Evolutionary conservation across 2,113 vertebrate genomes (phyloP).

Genomic region (Grallaria varia): DNA sequence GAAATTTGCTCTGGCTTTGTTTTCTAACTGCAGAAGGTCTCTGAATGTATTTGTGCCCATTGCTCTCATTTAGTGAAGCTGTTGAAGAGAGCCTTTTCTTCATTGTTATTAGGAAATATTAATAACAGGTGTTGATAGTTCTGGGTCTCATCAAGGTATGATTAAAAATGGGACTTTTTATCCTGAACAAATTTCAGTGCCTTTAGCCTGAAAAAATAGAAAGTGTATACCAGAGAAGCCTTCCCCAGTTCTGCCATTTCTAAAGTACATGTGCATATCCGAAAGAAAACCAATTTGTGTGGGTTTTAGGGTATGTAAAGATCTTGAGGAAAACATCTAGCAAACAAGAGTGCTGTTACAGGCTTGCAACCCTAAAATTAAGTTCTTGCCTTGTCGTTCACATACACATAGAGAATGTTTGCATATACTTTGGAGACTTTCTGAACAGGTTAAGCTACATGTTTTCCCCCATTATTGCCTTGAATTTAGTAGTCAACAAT

Average conservation of each 20-base stretch:
- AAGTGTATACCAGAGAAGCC: neutral
- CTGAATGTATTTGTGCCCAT: neutral
- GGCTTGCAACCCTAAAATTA: neutral
- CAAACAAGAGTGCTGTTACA: neutral
- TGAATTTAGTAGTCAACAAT: neutral
- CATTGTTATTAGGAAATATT: neutral
- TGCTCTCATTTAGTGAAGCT: neutral
- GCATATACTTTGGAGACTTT: neutral
- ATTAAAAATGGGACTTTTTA: neutral
- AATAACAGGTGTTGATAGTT: neutral
- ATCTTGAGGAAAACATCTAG: neutral
- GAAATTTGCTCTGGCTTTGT: neutral
- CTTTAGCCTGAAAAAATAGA: neutral
- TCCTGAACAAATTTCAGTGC: neutral
- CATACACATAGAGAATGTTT: neutral
- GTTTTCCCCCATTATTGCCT: neutral
- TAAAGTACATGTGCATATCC: fast-evolving
- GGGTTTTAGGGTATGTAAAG: neutral
- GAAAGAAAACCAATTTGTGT: neutral
- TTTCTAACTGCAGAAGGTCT: neutral
- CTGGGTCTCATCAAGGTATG: neutral
- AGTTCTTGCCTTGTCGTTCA: neutral
- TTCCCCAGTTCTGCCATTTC: neutral
- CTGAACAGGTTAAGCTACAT: neutral
- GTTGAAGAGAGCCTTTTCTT: neutral